These are phyloP conservation scores for Nomia melanderi DNA, from an alignment of 1,140 invertebrate genomes.

Conservation along the genomic window DNA sequence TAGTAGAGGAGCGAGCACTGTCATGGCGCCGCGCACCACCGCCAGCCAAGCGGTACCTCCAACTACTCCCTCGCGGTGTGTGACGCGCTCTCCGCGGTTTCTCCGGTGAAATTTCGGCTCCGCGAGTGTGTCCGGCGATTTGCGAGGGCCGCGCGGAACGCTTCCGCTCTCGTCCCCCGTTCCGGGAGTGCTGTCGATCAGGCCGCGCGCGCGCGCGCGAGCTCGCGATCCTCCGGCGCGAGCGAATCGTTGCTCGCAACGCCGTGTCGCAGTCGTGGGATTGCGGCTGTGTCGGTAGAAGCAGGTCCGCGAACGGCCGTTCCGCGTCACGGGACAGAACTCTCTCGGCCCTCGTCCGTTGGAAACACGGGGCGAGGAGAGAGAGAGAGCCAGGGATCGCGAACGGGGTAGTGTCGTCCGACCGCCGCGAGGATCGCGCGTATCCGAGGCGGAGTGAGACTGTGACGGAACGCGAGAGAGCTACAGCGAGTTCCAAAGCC, in stretches of 20 bases:
- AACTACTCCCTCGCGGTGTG: constrained; percentile 52
- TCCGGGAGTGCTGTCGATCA: background rate
- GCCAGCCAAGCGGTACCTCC: constrained; percentile 63
- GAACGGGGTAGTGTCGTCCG: too few relatives aligned
- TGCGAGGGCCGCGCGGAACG: constrained; percentile 6
- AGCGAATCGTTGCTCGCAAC: constrained; percentile 15
- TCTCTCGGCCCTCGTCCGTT: too few relatives aligned
- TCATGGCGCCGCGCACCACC: constrained; percentile 79
- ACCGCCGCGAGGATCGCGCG: too few relatives aligned
- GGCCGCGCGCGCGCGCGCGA: background rate
- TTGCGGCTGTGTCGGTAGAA: constrained; percentile 16
- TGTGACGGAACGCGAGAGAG: too few relatives aligned
- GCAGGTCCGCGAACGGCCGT: background rate
- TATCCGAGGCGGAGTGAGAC: too few relatives aligned
- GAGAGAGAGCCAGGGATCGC: too few relatives aligned
- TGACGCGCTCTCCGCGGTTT: constrained; percentile 35
- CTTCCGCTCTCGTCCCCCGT: background rate
- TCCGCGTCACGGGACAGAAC: background rate
- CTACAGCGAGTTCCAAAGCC: too few relatives aligned
- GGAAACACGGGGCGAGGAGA: too few relatives aligned
- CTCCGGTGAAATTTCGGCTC: background rate
- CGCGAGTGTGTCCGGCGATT: too few relatives aligned
- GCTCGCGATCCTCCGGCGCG: constrained; percentile 2
- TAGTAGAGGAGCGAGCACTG: constrained; percentile 70
- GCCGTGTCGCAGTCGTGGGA: constrained; percentile 25